Evolutionary conservation across 2,888 invertebrate genomes (phyloP).

Genomic region (Nemurella pictetii): DNA sequence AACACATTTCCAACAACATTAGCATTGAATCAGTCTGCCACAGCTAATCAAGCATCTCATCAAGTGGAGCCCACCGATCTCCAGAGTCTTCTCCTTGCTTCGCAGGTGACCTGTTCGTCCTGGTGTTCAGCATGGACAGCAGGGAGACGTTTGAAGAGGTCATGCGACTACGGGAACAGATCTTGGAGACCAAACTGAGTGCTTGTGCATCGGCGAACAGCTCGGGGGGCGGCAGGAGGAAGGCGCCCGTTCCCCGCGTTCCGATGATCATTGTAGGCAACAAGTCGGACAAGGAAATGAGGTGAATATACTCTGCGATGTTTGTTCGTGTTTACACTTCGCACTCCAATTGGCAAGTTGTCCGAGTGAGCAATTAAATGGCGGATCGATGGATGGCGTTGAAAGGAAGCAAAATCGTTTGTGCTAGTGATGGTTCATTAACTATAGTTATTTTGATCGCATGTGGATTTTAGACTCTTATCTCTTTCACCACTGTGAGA

Average conservation of each 20-base stretch:
- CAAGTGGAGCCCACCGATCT: neutral
- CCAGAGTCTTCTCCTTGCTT: neutral
- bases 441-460: too few relatives aligned
- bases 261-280: slow-evolving; percentile 89
- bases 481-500: too few relatives aligned
- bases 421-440: too few relatives aligned
- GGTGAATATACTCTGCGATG: slow-evolving; percentile 55
- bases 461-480: too few relatives aligned
- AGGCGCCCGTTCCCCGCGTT: slow-evolving; percentile 62
- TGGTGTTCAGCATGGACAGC: slow-evolving; percentile 84
- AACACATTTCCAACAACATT: too few relatives aligned
- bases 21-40: too few relatives aligned
- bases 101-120: slow-evolving; percentile 75
- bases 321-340: too few relatives aligned
- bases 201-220: slow-evolving; percentile 65
- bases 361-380: too few relatives aligned
- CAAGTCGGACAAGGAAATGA: slow-evolving; percentile 81
- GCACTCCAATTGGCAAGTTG: too few relatives aligned
- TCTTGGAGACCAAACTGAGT: slow-evolving; percentile 79
- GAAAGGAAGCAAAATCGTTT: too few relatives aligned
- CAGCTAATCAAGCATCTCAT: too few relatives aligned
- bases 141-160: slow-evolving; percentile 84
- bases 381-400: too few relatives aligned
- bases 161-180: slow-evolving; percentile 76
- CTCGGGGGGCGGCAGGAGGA: slow-evolving; percentile 57